Evolutionary conservation across 1,140 invertebrate species (phyloP), one percentile per base, ranked within the genome.

Genomic region (Eulimnadia texana): DNA sequence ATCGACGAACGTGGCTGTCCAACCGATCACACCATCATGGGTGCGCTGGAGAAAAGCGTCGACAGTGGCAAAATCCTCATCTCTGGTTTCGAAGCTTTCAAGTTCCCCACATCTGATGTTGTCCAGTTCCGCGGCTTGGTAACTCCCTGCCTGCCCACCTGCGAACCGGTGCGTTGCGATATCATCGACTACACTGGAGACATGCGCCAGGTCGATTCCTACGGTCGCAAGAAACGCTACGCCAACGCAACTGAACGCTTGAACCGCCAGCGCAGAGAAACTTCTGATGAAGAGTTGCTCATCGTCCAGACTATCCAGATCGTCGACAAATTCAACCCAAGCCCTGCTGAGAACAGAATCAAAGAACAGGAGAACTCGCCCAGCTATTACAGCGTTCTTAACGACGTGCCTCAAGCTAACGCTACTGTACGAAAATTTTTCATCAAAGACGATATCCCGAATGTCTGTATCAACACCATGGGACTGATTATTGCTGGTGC

Each of bases 21-120:
- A 1, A 93, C 90, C 2, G 90, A 93, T 70, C 84, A 90, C 66
- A 85, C 90, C 67, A 93, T 93, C 71, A 92, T 94, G 90, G 88
- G 89, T 67, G 86, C 88, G 22, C 78, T 92, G 58, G 86, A 86
- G 72, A 90, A 92, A 74, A 84, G 87, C 13, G 75, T 80, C 23
- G 74, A 79, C 60, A 81, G 82, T 22, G 83, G 83, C 71, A 88
- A 88, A 79, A 83, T 88, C 56, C 76, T 95, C 6, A 73, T 91
- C n/a, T 90, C 90, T 9, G 85, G 90, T 71, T 94, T 95, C 73
- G 91, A 95, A 71, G 92, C 92, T 11, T 95, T 95, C 81, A 93
- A 94, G 72, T 95, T 95, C 77, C 91, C 92, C 0, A 91, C 90
- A 16, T 93, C 90, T 0, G 90, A 93, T 71, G 84, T 93, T 11